Base-by-base conservation (phyloP, 1,140 invertebrate species). In the Bombus consobrinus region DNA sequence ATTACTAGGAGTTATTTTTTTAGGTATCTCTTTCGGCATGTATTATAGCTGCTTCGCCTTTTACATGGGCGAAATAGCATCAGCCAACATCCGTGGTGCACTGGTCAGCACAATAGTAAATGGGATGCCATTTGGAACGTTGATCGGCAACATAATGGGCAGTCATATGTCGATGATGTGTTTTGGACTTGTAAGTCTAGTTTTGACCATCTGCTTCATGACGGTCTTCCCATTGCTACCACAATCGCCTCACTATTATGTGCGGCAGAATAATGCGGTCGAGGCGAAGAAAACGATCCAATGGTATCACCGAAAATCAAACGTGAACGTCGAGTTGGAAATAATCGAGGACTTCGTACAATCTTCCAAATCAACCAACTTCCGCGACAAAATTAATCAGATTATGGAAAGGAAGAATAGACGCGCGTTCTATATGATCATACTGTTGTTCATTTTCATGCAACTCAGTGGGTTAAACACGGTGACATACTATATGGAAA, bases 391-490 rank as follows among this genome's bases (percentile, higher is more conserved):
- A 88, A 43, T 88, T 68, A 0, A 80, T 0, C 88, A 92, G 25
- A 69, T 94, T 39, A 84, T 71, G 15, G 57, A 86, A 28, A 92
- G 86, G 9, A 81, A 90, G 25, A 97, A 97, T 92, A 95, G 96
- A 72, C 96, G 95, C 81, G 96, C 96, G 25, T 93, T 98, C 6
- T 92, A 96, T 13, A 96, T 98, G 64, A 95, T 96, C 41, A 91
- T 97, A 62, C 94, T 96, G 28, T 94, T 98, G 79, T 97, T 97
- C 90, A 95, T 97, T 10, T 97, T 97, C 39, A 97, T 98, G 93
- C 97, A 98, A 91, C 95, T 98, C 57, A 97, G 96, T 77, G 97
- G 97, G 2, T 96, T 97, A n/a, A 97, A 97, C 75, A 97, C 97
- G 3, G 95, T 98, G 34, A 96, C 97, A 88, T 97, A 97, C 47